These are phyloP conservation scores for Polymixis lichenea DNA, from an alignment of 2,888 invertebrate genomes.

Conservation along the genomic window DNA sequence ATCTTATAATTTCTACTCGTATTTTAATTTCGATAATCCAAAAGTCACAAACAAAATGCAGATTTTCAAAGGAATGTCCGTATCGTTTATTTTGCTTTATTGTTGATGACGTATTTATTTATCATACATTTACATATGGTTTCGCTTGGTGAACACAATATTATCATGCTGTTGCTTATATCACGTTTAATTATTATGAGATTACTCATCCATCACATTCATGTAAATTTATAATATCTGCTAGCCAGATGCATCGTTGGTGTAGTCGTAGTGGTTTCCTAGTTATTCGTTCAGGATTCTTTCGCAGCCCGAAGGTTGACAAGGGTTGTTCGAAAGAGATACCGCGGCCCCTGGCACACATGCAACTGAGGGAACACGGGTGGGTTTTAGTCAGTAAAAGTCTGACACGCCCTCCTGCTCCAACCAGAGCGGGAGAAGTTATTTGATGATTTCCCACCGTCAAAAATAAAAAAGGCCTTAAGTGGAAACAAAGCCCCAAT, in stretches of 20 bases:
- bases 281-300: neutral
- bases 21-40: no score
- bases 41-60: constrained; percentile 1
- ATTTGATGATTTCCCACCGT: no score
- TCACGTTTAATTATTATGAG: constrained; percentile 9
- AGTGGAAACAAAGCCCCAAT: neutral
- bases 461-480: no score
- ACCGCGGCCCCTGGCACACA: no score
- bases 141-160: constrained; percentile 7
- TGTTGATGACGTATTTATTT: constrained; percentile 17
- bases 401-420: no score
- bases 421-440: no score
- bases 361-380: no score
- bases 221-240: neutral
- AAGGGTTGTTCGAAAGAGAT: no score
- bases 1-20: no score
- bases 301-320: neutral
- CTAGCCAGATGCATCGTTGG: no score
- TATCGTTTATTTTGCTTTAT: neutral
- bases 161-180: neutral
- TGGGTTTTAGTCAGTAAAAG: no score
- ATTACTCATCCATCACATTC: neutral
- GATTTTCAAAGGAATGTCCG: neutral
- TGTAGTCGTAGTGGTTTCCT: neutral
- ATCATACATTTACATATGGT: constrained; percentile 12